A percentile compares a stretch with the other conserved stretches of the same genome.
phyloP scores from a whole-genome alignment of 2,113 vertebrate genomes.

The Plecotus auritus region DNA sequence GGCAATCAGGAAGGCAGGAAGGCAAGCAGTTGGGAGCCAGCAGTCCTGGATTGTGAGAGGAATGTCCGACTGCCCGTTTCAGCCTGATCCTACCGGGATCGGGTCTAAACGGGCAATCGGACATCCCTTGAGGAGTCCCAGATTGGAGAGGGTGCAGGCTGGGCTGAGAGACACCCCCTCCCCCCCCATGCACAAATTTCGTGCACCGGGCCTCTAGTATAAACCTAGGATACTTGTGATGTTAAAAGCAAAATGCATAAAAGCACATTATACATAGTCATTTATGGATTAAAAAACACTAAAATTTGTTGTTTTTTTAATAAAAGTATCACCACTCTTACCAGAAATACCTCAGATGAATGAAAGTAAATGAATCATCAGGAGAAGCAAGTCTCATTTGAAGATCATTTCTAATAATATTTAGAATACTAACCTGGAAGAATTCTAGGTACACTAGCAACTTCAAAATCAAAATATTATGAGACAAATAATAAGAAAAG shows the following conservation, averaged over 20 bases:
- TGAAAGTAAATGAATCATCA: constrained; percentile 27
- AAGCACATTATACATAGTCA: not conserved
- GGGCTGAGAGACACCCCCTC: no score
- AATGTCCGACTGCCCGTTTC: no score
- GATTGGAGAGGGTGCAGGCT: no score
- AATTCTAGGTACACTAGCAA: not conserved
- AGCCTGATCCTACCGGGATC: no score
- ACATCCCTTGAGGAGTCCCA: no score
- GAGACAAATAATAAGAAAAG: not conserved
- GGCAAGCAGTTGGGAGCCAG: no score
- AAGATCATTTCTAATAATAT: constrained; percentile 36
- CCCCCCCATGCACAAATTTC: no score
- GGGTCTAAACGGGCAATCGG: no score
- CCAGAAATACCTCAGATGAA: constrained; percentile 28
- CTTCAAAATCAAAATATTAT: constrained; percentile 16
- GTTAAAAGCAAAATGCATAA: not conserved
- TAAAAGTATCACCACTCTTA: constrained; percentile 2
- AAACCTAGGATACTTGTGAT: not conserved
- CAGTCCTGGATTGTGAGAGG: no score
- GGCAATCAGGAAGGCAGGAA: no score
- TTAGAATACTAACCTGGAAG: not conserved
- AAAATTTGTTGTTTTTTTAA: not conserved
- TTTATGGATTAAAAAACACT: not conserved
- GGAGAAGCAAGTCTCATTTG: constrained; percentile 8
- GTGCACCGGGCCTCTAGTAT: not conserved